Evolutionary conservation across 2,113 vertebrate genomes (phyloP).

Genomic region (Barnardius zonarius): DNA sequence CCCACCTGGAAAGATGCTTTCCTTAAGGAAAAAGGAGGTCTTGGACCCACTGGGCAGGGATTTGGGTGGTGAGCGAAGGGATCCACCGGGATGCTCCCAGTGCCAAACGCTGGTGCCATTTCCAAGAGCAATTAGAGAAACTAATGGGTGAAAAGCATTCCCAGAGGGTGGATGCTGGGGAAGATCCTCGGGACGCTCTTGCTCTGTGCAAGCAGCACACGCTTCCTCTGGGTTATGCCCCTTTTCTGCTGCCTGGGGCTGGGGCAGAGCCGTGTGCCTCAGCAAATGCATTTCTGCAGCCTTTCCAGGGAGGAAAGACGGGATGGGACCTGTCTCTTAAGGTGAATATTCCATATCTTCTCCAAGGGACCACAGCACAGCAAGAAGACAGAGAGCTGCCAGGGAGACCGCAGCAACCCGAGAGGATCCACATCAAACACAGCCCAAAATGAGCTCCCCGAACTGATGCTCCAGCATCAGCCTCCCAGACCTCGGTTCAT

Average conservation of each 20-base stretch:
- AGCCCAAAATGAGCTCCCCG: neutral
- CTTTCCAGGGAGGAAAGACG: neutral
- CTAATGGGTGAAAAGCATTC: neutral
- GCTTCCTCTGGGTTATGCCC: neutral
- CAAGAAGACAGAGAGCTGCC: neutral
- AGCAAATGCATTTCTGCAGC: neutral
- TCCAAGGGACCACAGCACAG: neutral
- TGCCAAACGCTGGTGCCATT: fast-evolving
- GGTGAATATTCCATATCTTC: neutral
- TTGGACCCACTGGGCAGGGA: neutral
- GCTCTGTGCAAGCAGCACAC: neutral
- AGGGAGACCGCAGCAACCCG: neutral
- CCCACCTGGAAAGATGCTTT: neutral
- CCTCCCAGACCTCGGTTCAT: neutral
- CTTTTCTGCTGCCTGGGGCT: neutral
- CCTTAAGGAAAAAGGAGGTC: fast-evolving
- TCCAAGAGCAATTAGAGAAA: slow-evolving; percentile 20
- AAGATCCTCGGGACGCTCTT: neutral
- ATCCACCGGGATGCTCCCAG: neutral
- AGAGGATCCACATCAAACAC: fast-evolving
- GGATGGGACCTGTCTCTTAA: neutral
- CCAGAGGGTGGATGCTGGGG: fast-evolving
- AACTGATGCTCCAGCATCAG: fast-evolving
- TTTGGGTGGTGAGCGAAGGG: neutral
- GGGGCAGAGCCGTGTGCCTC: neutral